Conservation (phyloP, 2,797 vertebrate species). For the Poeciliopsis presidionis region DNA sequence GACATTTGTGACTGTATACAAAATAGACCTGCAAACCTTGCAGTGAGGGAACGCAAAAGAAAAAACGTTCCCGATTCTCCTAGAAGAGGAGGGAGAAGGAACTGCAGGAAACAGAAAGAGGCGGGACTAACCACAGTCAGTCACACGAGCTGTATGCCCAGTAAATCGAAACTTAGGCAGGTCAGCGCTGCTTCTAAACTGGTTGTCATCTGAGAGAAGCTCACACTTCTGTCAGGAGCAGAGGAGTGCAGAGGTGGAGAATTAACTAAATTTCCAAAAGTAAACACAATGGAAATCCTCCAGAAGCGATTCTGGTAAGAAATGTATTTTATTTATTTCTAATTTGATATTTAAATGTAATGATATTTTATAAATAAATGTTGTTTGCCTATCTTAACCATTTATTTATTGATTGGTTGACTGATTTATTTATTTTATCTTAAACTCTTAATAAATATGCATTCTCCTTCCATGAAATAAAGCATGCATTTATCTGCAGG, state of each 20-base stretch:
- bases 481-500: neutral
- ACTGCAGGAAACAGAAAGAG: too few species aligned
- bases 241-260: slow-evolving; percentile 2
- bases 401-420: neutral
- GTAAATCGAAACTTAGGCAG: slow-evolving; percentile 7
- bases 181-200: rapidly evolving
- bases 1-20: too few species aligned
- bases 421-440: neutral
- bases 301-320: slow-evolving; percentile 7
- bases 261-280: neutral
- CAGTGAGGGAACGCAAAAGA: too few species aligned
- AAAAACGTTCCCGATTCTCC: too few species aligned
- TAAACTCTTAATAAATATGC: neutral
- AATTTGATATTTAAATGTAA: neutral
- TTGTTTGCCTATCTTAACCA: neutral
- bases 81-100: too few species aligned
- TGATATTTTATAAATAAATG: neutral
- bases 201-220: rapidly evolving
- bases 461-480: neutral
- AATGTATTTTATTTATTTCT: neutral
- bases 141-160: neutral
- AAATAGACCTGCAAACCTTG: too few species aligned
- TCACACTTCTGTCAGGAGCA: rapidly evolving
- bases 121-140: too few species aligned
- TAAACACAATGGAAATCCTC: slow-evolving; percentile 1